Conservation (phyloP, 2,888 invertebrate species). For the Drosophila kambysellisi region DNA sequence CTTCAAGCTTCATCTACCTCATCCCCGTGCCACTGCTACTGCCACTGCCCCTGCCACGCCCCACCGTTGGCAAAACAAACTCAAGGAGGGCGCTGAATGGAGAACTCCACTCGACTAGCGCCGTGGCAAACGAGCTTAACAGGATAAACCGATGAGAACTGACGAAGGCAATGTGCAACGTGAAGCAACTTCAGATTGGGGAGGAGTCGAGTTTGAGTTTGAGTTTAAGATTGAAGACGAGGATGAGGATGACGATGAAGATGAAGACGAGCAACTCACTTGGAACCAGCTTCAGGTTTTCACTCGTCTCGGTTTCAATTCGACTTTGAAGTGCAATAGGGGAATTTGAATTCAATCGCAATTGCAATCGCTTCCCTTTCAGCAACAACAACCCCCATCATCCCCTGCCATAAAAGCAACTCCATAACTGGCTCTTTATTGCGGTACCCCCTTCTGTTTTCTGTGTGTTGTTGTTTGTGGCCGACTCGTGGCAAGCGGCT, state of each 20-base stretch:
- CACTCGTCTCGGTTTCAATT: constrained; percentile 49
- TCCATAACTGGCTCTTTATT: constrained; percentile 48
- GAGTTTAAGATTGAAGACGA: constrained; percentile 6
- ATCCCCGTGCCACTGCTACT: constrained; percentile 20
- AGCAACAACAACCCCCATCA: background rate
- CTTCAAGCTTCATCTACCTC: constrained; percentile 46
- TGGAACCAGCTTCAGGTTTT: constrained; percentile 44
- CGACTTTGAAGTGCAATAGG: constrained; percentile 69
- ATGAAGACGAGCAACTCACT: constrained; percentile 33
- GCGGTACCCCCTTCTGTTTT: constrained; percentile 28
- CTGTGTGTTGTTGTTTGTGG: constrained; percentile 43
- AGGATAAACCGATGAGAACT: constrained; percentile 62
- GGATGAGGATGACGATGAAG: constrained; percentile 19
- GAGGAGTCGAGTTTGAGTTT: background rate
- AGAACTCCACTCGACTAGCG: constrained; percentile 58
- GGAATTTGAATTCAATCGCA: constrained; percentile 76
- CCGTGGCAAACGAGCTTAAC: constrained; percentile 71
- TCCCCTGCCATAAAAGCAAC: background rate
- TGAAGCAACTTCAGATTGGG: background rate
- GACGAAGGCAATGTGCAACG: constrained; percentile 21
- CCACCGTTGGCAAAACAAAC: constrained; percentile 45
- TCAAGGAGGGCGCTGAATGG: constrained; percentile 30
- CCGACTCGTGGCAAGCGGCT: constrained; percentile 43
- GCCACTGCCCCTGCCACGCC: background rate
- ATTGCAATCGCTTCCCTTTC: constrained; percentile 53